Percentiles rank a stretch among this genome's conserved stretches.
phyloP scores from a whole-genome alignment of 2,888 invertebrate genomes.

The Diarsia mendica region DNA sequence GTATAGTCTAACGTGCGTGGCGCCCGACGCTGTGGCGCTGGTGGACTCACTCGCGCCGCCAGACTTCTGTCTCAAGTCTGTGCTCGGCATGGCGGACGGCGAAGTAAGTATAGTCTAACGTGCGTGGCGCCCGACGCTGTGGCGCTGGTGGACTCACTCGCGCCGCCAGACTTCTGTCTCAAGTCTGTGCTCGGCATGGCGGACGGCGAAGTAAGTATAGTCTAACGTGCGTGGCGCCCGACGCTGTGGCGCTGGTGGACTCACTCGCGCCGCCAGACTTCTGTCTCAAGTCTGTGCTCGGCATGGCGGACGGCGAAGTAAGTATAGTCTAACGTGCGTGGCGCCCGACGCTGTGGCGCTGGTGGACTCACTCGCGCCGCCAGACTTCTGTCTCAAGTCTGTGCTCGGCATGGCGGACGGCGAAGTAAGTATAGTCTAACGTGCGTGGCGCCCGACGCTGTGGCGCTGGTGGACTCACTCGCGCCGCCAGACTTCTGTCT shows the following conservation, averaged over 20 bases:
- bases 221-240: conserved; percentile 93
- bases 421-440: no score
- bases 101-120: no score
- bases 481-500: conserved; percentile 97
- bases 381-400: conserved; percentile 96
- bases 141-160: conserved; percentile 94
- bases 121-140: conserved; percentile 94
- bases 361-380: conserved; percentile 95
- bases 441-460: conserved; percentile 93
- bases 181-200: conserved; percentile 96
- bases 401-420: conserved; percentile 95
- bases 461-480: conserved; percentile 94
- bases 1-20: no score
- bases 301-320: no score
- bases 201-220: no score
- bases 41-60: conserved; percentile 96
- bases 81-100: conserved; percentile 95
- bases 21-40: conserved; percentile 94
- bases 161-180: conserved; percentile 96
- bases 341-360: conserved; percentile 94
- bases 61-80: conserved; percentile 96
- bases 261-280: conserved; percentile 96
- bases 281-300: conserved; percentile 96
- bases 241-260: conserved; percentile 95
- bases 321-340: no score